A percentile compares a stretch with the other conserved stretches of the same genome.
These are phyloP conservation scores for Peromyscus californicus DNA, from an alignment of 2,113 vertebrate species.

Conservation along the genomic window DNA sequence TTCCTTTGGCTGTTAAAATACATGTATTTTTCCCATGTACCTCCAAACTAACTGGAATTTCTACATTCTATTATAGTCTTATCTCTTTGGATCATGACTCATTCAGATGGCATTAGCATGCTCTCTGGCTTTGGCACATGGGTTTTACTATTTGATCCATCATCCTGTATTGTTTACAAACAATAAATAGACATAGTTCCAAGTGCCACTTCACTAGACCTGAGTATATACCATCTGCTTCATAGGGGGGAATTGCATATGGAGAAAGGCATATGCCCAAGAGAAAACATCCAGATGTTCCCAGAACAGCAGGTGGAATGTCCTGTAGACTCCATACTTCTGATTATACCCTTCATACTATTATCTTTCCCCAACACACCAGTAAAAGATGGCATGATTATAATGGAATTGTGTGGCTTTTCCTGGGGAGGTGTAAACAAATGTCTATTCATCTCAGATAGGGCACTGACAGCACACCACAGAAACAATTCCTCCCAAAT, in stretches of 20 bases:
- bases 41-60: background rate
- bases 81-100: background rate
- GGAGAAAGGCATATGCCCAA: background rate
- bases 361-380: no score
- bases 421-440: background rate
- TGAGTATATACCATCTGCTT: background rate
- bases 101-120: background rate
- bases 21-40: background rate
- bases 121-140: background rate
- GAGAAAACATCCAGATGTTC: background rate
- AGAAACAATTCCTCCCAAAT: background rate
- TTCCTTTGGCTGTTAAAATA: background rate
- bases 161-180: background rate
- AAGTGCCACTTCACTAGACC: background rate
- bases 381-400: background rate
- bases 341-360: background rate
- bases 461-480: no score
- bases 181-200: background rate
- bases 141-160: background rate
- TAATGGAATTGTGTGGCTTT: background rate
- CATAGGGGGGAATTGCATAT: background rate
- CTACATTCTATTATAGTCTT: background rate
- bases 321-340: background rate
- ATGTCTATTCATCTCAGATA: background rate
- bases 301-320: background rate